These are phyloP conservation scores for Cyprinella venusta DNA, from an alignment of 2,797 vertebrate genomes.

Conservation along the genomic window DNA sequence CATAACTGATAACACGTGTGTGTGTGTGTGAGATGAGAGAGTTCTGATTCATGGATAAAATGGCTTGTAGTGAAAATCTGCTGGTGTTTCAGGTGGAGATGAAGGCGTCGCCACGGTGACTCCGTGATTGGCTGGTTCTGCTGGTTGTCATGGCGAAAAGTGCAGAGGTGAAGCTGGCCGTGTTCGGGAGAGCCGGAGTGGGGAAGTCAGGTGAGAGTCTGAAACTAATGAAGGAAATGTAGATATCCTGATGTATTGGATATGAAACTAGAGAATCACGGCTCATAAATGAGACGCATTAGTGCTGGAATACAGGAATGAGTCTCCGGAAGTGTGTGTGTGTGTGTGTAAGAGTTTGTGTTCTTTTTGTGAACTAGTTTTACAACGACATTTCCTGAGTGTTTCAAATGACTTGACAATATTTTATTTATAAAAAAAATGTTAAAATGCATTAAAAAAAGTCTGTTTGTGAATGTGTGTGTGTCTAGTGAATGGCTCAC, in stretches of 20 bases:
- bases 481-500: neutral
- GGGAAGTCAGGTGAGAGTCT: slow-evolving; percentile 92
- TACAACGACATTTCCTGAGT: no score
- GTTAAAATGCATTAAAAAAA: no score
- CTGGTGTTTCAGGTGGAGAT: slow-evolving; percentile 68
- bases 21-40: no score
- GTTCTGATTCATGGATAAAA: no score
- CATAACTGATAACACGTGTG: no score
- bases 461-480: neutral
- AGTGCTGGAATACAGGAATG: neutral
- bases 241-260: no score
- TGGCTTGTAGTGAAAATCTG: no score
- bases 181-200: slow-evolving; percentile 94
- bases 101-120: slow-evolving; percentile 53
- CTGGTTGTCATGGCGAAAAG: slow-evolving; percentile 89
- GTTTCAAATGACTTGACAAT: no score
- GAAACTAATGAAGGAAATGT: neutral
- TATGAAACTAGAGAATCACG: neutral
- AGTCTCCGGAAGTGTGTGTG: neutral
- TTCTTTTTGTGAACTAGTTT: no score
- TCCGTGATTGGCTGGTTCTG: slow-evolving; percentile 62
- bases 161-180: slow-evolving; percentile 92
- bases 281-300: neutral
- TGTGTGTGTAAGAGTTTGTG: neutral
- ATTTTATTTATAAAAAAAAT: no score